Evolutionary conservation across 2,113 vertebrate genomes (phyloP).

Genomic region (Ceyx margarethae): DNA sequence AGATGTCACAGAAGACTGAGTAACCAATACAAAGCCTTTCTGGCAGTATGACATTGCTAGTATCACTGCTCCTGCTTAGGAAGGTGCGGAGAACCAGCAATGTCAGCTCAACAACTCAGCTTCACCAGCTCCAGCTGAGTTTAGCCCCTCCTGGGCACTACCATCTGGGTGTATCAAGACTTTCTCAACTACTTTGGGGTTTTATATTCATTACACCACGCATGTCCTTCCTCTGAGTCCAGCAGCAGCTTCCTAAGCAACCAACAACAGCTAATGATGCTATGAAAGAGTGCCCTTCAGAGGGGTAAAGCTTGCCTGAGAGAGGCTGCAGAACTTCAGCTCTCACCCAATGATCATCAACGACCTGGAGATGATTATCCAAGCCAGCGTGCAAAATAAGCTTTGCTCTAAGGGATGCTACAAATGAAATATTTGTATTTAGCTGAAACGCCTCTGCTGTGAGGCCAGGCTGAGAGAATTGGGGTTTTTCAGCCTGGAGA

Average conservation of each 20-base stretch:
- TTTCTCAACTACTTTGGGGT: background rate
- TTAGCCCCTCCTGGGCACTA: background rate
- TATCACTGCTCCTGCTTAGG: background rate
- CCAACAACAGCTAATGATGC: background rate
- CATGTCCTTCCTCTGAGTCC: background rate
- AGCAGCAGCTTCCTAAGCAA: constrained; percentile 14
- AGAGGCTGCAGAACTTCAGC: fast-evolving
- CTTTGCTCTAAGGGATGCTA: background rate
- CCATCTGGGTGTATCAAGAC: background rate
- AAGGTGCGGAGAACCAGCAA: background rate
- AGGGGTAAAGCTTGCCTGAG: background rate
- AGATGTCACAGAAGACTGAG: background rate
- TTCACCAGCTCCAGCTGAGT: fast-evolving
- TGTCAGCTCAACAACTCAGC: background rate
- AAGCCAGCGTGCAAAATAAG: background rate
- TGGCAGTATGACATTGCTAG: background rate
- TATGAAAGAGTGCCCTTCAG: background rate
- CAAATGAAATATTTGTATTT: background rate
- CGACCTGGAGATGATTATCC: background rate
- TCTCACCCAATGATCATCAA: background rate
- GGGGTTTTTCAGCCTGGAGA: background rate
- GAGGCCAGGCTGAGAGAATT: background rate
- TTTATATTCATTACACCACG: background rate
- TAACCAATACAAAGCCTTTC: background rate
- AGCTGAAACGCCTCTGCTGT: background rate